These are phyloP conservation scores for Synanthedon formicaeformis DNA, from an alignment of 2,888 invertebrate species.

Conservation along the genomic window DNA sequence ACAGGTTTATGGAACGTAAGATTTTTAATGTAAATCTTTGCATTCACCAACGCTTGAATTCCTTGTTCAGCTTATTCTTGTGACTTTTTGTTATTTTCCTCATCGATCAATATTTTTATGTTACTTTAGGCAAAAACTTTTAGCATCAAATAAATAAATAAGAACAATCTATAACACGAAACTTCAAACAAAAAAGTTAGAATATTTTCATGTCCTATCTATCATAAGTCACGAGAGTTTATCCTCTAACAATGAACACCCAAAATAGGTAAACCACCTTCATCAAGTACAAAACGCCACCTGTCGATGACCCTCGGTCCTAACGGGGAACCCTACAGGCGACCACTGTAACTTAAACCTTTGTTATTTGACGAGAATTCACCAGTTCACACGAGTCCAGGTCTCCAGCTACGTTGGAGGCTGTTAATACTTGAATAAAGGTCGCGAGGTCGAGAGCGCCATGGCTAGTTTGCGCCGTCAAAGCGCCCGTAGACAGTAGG, in stretches of 20 bases:
- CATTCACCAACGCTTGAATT: no score
- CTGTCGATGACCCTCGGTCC: conserved; percentile 58
- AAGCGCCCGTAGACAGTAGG: conserved; percentile 23
- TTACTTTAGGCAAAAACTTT: no score
- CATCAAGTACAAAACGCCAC: conserved; percentile 63
- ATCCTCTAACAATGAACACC: conserved; percentile 45
- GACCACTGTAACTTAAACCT: not conserved
- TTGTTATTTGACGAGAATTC: not conserved
- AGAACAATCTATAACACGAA: not conserved
- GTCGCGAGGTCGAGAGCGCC: conserved; percentile 58
- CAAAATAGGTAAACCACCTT: conserved; percentile 57
- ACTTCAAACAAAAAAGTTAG: not conserved
- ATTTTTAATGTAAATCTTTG: no score
- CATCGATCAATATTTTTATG: no score
- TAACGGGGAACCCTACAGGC: conserved; percentile 50
- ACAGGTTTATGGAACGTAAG: not conserved
- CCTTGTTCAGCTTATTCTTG: no score
- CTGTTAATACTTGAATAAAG: conserved; percentile 53
- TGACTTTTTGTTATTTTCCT: no score
- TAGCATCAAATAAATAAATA: not conserved
- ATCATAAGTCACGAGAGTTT: not conserved
- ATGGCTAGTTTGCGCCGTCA: conserved; percentile 49
- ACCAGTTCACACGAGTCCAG: conserved; percentile 2
- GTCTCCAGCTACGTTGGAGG: conserved; percentile 30
- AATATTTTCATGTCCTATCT: not conserved